Base-by-base conservation (phyloP, 2,113 vertebrate genomes). In the Onychostoma macrolepis region DNA sequence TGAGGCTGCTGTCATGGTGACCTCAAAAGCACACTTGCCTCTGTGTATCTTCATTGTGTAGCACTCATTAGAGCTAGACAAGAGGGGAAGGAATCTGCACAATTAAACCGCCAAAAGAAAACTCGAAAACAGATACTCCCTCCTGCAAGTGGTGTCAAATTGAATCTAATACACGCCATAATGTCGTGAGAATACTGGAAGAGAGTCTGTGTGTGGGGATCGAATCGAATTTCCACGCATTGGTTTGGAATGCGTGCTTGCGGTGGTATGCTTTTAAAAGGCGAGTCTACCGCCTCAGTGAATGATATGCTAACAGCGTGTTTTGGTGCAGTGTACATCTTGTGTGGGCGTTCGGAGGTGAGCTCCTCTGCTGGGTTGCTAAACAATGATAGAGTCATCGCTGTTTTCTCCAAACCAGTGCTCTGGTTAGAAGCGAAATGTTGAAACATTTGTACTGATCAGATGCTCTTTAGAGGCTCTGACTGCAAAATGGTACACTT, bases 1-100 rank as follows among this genome's bases (percentile, higher is more conserved):
- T 90, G 89, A 87, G 65, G 87, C 84, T 87, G 77, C 84, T 89
- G 92, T 91, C 82, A 82, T 85, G 83, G 88, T 91, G 88, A 91
- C 85, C 86, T 89, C 87, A 77, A 50, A 90, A 85, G 38, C 90
- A 85, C 80, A 36, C 74, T 88, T 86, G 63, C 67, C 61, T 88
- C 85, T 84, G 65, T 87, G n/a, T 79, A 75, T 17, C 85, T 78
- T 91, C 84, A 86, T 92, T 90, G 53, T 89, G 48, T 86, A 83
- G 75, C 80, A 26, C 74, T 87, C 61, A 86, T 87, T 90, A 90
- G 83, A 78, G 65, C 30, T 72, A 87, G 56, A 86, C 56, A 79
- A 76, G 75, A 76, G 65, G 30, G 72, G 58, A 69, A 78, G 56
- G 77, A 80, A 81, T 71, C 9, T 45, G 33, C 50, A 63, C 80